phyloP scores from a whole-genome alignment of 92 coral and sea anemone species.

The Epizoanthus ramosus region DNA sequence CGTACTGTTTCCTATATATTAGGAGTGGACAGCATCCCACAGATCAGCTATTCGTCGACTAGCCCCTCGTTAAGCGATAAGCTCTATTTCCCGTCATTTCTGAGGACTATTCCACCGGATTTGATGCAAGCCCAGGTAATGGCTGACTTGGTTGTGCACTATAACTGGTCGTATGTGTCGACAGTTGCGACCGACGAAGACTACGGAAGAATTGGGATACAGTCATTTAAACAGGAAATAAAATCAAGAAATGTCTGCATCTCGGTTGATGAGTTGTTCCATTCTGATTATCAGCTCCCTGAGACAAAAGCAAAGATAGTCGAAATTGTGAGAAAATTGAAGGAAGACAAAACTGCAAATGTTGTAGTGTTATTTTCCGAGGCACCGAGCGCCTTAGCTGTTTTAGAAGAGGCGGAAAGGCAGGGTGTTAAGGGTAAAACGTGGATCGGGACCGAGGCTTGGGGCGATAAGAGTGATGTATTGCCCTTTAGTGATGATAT shows the following conservation, averaged over 20 bases:
- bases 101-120: conserved; percentile 96
- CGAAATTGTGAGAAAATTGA: conserved; percentile 70
- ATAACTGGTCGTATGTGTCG: conserved; percentile 86
- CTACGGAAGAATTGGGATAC: conserved; percentile 91
- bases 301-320: conserved; percentile 71
- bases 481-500: conserved; percentile 64
- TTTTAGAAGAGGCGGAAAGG: conserved; percentile 83
- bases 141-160: conserved; percentile 79
- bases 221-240: conserved; percentile 84
- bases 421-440: conserved; percentile 83
- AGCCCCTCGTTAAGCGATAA: conserved; percentile 93
- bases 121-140: conserved; percentile 92
- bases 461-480: conserved; percentile 82
- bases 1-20: conserved; percentile 80
- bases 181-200: conserved; percentile 94
- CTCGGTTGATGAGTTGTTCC: conserved; percentile 84
- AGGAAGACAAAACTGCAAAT: conserved; percentile 68
- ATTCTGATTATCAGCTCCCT: conserved; percentile 69
- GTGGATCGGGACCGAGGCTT: conserved; percentile 95
- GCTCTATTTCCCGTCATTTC: conserved; percentile 79
- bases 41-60: conserved; percentile 95
- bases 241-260: conserved; percentile 82
- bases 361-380: conserved; percentile 91
- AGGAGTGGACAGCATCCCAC: conserved; percentile 73
- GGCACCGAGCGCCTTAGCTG: conserved; percentile 81